These are phyloP conservation scores for Porphyrio hochstetteri DNA, from an alignment of 2,113 vertebrate species.

Conservation along the genomic window DNA sequence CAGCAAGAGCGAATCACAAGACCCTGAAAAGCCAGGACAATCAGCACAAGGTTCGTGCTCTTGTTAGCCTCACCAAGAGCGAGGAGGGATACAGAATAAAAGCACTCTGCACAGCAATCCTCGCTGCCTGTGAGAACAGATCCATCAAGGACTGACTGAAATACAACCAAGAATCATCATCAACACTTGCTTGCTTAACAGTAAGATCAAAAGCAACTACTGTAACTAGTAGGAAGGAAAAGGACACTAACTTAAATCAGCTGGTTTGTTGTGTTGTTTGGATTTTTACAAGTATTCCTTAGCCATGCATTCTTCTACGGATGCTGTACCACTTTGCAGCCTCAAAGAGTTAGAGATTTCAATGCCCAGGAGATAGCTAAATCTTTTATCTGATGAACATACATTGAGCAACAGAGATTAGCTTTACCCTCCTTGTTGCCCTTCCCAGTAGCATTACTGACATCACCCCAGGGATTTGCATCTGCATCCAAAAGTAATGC, in stretches of 20 bases:
- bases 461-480: neutral
- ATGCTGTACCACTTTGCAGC: neutral
- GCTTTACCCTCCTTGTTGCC: neutral
- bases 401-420: neutral
- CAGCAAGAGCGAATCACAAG: neutral
- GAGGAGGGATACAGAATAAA: neutral
- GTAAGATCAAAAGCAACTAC: neutral
- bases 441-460: neutral
- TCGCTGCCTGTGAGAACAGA: neutral
- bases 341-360: neutral
- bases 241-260: neutral
- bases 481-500: neutral
- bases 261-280: neutral
- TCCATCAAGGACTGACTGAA: neutral
- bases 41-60: neutral
- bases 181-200: neutral
- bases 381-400: neutral
- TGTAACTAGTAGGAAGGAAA: neutral
- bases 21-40: neutral
- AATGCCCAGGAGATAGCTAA: constrained; percentile 1
- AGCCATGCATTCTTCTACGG: neutral
- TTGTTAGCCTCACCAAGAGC: neutral
- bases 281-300: neutral
- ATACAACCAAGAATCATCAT: neutral
- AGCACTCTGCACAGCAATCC: neutral